Evolutionary conservation across 2,888 invertebrate species (phyloP).

Genomic region (Baccha elongata): DNA sequence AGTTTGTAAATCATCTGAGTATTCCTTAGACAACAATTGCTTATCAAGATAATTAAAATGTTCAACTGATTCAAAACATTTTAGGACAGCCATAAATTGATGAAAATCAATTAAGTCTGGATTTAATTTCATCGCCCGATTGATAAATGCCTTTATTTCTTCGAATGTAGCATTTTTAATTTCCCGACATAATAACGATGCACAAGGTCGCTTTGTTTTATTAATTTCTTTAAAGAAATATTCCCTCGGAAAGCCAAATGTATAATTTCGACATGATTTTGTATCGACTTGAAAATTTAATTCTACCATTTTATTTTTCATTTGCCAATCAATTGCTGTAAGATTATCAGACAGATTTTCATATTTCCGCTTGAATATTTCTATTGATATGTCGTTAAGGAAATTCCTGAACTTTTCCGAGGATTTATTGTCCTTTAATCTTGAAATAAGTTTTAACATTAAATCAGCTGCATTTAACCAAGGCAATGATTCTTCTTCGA

Average conservation of each 20-base stretch:
- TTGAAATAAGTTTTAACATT: slow-evolving; percentile 74
- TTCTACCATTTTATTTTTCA: neutral
- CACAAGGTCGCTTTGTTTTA: neutral
- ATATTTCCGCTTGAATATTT: neutral
- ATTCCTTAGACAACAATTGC: neutral
- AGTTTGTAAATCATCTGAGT: neutral
- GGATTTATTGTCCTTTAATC: slow-evolving; percentile 75
- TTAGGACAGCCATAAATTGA: neutral
- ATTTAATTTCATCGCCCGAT: too few species aligned
- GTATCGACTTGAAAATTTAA: neutral
- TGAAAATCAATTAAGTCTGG: neutral
- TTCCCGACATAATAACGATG: neutral
- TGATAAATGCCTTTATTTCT: neutral
- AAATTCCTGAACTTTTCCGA: slow-evolving; percentile 76
- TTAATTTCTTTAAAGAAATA: neutral
- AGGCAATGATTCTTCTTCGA: slow-evolving; percentile 87
- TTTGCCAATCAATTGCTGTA: neutral
- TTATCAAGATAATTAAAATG: neutral
- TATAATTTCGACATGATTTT: neutral
- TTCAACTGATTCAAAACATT: neutral
- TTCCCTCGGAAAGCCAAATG: neutral
- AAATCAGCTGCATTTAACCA: slow-evolving; percentile 85
- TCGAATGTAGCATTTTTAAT: neutral
- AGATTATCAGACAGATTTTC: neutral
- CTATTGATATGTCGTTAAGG: slow-evolving; percentile 66